Percentiles rank a stretch among this genome's conserved stretches.
These are phyloP conservation scores for Leucoptera coffeella DNA, from an alignment of 2,888 invertebrate species.

Conservation along the genomic window DNA sequence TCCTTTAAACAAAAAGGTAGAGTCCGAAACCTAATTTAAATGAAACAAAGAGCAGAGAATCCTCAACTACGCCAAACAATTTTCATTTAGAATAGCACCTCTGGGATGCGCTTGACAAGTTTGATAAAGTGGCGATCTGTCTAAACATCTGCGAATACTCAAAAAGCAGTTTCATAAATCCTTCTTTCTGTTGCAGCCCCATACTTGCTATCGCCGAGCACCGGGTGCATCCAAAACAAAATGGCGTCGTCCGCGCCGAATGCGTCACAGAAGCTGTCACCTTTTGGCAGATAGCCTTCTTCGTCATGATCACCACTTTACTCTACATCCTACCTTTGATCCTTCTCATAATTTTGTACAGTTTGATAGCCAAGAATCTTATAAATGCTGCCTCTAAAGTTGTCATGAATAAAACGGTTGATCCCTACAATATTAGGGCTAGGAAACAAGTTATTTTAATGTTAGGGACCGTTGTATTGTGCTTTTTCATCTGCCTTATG, in stretches of 20 bases:
- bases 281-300: conserved; percentile 71
- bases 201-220: conserved; percentile 73
- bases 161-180: no score
- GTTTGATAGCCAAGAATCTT: conserved; percentile 76
- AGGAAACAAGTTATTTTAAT: conserved; percentile 80
- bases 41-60: no score
- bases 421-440: conserved; percentile 64
- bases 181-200: conserved; percentile 77
- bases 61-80: no score
- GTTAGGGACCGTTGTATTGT: conserved; percentile 79
- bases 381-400: conserved; percentile 64
- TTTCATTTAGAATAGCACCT: no score
- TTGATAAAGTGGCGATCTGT: no score
- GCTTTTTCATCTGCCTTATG: conserved; percentile 83
- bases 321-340: conserved; percentile 79
- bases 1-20: no score
- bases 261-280: conserved; percentile 76
- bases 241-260: conserved; percentile 64
- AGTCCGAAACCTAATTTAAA: no score
- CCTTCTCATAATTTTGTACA: conserved; percentile 73
- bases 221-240: conserved; percentile 59
- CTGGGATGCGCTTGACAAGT: no score
- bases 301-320: conserved; percentile 69
- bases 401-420: conserved; percentile 65
- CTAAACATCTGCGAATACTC: no score